Evolutionary conservation across 2,113 vertebrate genomes (phyloP).

Genomic region (Megaptera novaeangliae): DNA sequence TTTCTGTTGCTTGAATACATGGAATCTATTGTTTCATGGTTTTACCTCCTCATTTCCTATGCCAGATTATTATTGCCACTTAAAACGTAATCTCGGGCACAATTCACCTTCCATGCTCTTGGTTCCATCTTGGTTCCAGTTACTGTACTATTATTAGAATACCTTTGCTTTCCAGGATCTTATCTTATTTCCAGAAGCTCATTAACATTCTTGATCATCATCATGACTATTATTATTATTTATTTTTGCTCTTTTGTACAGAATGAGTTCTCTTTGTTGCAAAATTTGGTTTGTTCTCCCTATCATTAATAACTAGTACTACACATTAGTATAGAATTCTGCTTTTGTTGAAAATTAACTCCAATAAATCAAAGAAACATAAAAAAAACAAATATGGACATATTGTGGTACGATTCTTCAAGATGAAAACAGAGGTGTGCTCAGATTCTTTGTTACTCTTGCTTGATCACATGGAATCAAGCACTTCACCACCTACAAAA

Average conservation of each 20-base stretch:
- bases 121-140: neutral
- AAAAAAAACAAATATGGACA: slow-evolving; percentile 34
- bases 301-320: neutral
- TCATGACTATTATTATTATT: neutral
- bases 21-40: neutral
- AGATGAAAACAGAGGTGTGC: neutral
- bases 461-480: neutral
- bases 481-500: neutral
- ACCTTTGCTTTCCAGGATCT: neutral
- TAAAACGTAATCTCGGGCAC: neutral
- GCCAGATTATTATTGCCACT: neutral
- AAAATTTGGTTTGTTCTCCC: neutral
- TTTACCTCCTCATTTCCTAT: neutral
- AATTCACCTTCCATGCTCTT: neutral
- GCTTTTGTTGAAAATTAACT: slow-evolving; percentile 4
- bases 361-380: slow-evolving; percentile 38
- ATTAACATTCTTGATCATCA: neutral
- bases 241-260: slow-evolving; percentile 15
- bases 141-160: slow-evolving; percentile 16
- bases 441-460: neutral
- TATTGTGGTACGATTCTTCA: neutral
- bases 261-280: neutral
- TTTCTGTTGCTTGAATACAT: slow-evolving; percentile 3
- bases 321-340: neutral
- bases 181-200: neutral